Conservation (phyloP, 2,888 invertebrate genomes). For the Coenonympha arcania region DNA sequence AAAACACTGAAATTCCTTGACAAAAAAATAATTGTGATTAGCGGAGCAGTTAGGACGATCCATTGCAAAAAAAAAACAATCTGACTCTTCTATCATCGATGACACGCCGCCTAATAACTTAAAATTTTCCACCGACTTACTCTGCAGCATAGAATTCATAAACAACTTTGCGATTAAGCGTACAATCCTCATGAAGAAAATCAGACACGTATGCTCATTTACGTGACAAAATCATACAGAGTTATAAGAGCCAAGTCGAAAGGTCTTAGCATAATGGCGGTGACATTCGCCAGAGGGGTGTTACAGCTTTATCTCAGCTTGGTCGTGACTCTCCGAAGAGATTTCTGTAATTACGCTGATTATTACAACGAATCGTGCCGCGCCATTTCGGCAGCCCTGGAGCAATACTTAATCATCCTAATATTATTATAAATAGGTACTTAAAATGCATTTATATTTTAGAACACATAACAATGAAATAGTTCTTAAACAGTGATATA, state of each 20-base stretch:
- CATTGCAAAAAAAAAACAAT: too few relatives aligned
- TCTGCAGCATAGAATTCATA: not conserved
- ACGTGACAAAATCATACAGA: constrained; percentile 5
- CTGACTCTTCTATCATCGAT: too few relatives aligned
- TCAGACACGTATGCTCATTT: not conserved
- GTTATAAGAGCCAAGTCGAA: constrained; percentile 13
- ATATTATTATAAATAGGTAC: constrained; percentile 3
- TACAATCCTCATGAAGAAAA: not conserved
- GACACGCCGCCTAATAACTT: too few relatives aligned
- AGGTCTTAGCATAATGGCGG: constrained; percentile 43
- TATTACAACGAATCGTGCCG: constrained; percentile 45
- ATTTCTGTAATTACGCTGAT: constrained; percentile 70
- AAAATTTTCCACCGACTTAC: too few relatives aligned
- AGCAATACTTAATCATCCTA: constrained; percentile 4
- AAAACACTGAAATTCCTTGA: too few relatives aligned
- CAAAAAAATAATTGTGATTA: too few relatives aligned
- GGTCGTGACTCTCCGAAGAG: constrained; percentile 70
- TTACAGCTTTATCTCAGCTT: constrained; percentile 69
- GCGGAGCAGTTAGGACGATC: too few relatives aligned
- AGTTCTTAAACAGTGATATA: too few relatives aligned
- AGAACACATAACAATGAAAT: too few relatives aligned
- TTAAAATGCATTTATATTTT: not conserved
- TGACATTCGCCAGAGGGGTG: constrained; percentile 48
- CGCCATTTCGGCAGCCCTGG: constrained; percentile 4
- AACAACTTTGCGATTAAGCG: not conserved